Conservation (phyloP, 2,888 invertebrate species). For the Pilophorus perplexus region DNA sequence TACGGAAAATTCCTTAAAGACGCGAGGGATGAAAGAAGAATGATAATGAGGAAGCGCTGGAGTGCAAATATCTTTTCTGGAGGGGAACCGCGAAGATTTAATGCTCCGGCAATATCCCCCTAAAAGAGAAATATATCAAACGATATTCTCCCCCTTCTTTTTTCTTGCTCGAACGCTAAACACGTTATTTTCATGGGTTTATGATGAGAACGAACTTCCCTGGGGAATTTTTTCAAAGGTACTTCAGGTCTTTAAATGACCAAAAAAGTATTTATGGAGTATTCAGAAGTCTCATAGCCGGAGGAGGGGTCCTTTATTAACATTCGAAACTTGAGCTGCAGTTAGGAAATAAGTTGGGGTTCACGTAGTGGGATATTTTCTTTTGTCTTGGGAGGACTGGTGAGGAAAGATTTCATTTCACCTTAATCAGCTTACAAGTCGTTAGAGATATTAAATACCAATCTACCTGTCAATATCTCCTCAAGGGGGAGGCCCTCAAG, state of each 20-base stretch:
- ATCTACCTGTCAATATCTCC: no score
- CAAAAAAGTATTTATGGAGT: no score
- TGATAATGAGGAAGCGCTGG: conserved; percentile 13
- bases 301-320: no score
- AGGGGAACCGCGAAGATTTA: background rate
- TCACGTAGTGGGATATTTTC: no score
- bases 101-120: background rate
- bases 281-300: no score
- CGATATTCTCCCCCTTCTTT: background rate
- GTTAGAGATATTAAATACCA: no score
- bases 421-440: no score
- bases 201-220: background rate
- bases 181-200: background rate
- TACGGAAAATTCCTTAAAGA: background rate
- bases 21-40: background rate
- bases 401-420: no score
- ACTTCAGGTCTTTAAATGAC: background rate
- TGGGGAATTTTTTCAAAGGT: background rate
- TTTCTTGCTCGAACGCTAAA: background rate
- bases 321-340: no score
- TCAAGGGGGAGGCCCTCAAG: no score
- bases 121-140: background rate
- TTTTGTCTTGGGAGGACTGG: no score
- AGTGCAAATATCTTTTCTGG: conserved; percentile 10
- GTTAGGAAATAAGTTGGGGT: no score